Evolutionary conservation across 2,113 vertebrate genomes (phyloP).

Genomic region (Sisor rabdophorus): DNA sequence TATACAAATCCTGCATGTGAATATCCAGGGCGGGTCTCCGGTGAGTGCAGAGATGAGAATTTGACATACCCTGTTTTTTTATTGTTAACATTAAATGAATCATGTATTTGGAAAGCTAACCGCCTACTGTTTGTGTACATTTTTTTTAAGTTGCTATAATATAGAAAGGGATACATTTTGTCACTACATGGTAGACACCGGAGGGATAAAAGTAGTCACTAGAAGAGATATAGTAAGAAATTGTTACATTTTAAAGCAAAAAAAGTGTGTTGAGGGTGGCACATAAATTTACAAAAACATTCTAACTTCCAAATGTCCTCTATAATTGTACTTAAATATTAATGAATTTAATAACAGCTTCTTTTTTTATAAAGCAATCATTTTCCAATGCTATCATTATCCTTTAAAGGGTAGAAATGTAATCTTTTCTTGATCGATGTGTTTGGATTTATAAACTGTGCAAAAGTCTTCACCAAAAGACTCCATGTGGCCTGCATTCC

Average conservation of each 20-base stretch:
- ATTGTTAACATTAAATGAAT: no score
- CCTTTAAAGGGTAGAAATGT: slow-evolving; percentile 3
- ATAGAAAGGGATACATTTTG: no score
- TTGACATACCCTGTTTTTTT: no score
- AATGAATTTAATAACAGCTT: slow-evolving; percentile 29
- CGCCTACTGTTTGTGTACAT: no score
- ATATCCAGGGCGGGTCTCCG: no score
- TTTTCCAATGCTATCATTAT: slow-evolving; percentile 32
- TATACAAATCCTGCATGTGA: no score
- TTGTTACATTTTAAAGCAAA: background rate
- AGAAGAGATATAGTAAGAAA: background rate
- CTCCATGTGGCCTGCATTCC: slow-evolving; percentile 29
- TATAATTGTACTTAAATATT: slow-evolving; percentile 20
- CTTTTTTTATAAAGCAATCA: slow-evolving; percentile 32
- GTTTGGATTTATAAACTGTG: slow-evolving; percentile 40
- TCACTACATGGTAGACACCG: no score
- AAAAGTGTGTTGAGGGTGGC: background rate
- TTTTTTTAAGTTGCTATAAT: no score
- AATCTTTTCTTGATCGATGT: slow-evolving; percentile 19
- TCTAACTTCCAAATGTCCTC: slow-evolving; percentile 25
- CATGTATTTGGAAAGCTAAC: no score
- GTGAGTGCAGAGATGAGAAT: no score
- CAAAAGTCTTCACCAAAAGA: slow-evolving; percentile 35
- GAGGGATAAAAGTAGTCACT: no score
- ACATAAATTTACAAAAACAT: background rate